phyloP scores from a whole-genome alignment of 53 echinoderm and acorn worm genomes.

The Paelopatides confundens region DNA sequence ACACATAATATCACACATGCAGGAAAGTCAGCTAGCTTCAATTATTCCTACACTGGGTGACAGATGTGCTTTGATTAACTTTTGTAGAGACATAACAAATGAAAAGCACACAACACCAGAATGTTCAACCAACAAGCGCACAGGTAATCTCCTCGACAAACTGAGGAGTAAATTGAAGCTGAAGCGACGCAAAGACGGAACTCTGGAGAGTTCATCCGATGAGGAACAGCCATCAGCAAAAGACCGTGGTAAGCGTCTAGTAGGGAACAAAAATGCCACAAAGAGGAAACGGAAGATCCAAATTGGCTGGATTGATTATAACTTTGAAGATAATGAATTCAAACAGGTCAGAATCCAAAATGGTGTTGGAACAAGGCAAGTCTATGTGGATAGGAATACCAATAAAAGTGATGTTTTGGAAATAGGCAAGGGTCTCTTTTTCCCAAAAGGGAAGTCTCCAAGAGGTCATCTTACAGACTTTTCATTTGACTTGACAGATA shows the following conservation, averaged over 20 bases:
- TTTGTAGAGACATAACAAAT: too few relatives aligned
- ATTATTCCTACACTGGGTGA: too few relatives aligned
- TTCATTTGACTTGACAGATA: neutral
- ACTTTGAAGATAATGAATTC: neutral
- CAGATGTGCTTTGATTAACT: too few relatives aligned
- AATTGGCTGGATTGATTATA: constrained; percentile 11
- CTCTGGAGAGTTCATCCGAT: too few relatives aligned
- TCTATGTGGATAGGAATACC: neutral
- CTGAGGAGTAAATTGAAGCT: too few relatives aligned
- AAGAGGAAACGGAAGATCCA: constrained; percentile 47
- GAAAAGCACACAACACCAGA: too few relatives aligned
- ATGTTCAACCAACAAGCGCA: too few relatives aligned
- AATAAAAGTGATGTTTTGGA: neutral
- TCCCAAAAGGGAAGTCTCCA: neutral
- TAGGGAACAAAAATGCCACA: constrained; percentile 35
- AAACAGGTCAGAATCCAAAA: constrained; percentile 8
- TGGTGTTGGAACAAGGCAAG: neutral
- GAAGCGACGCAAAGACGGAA: too few relatives aligned
- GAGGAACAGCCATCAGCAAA: too few relatives aligned
- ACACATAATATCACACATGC: too few relatives aligned
- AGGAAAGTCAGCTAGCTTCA: too few relatives aligned
- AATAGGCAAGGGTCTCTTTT: neutral
- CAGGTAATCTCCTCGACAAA: too few relatives aligned
- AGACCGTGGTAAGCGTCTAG: neutral
- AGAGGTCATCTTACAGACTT: neutral